Evolutionary conservation across 2,113 vertebrate genomes (phyloP), one percentile per base, ranked within the genome.

Genomic region (Muntiacus muntjak): DNA sequence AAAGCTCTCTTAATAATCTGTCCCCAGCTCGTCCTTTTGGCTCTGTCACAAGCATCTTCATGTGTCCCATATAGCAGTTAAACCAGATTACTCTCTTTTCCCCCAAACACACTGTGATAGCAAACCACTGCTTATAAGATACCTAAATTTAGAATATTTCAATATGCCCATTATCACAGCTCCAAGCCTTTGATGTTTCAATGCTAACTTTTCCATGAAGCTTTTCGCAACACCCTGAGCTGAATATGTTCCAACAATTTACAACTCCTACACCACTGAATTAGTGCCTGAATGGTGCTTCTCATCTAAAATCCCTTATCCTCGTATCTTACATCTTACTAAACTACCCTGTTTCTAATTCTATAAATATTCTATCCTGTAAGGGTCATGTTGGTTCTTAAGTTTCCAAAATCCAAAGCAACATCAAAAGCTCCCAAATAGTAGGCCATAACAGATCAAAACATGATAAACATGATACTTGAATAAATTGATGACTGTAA

Each of bases 361-460:
- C 43, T 94, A n/a, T 94, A 95, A 76, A 71, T 92, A 82, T 74
- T 79, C 82, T 82, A 82, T 45, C 10, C 15, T 74, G 12, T 55
- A 89, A 86, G 12, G 33, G 33, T 89, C n/a, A 54, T 47, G 47
- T 64, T 91, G 30, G 50, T 60, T 87, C n/a, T 88, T 87, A 84
- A 91, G 83, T 95, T 86, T 87, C 60, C 60, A 86, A 83, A 96
- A 60, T 89, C 17, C 40, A 78, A 92, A 81, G 40, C 47, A 92
- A 64, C 21, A 62, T 1, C 7, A 45, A 76, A 67, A 89, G 6
- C 21, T 87, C 23, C 57, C 62, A 58, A 90, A 91, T 19, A 47
- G 40, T 78, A 93, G 3, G 5, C 40, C 36, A 47, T 71, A 71
- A 93, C 7, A 93, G 12, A 47, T 60, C 30, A 76, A 94, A 93